Evolutionary conservation across 2,888 invertebrate genomes (phyloP).

Genomic region (Eupithecia subumbrata): DNA sequence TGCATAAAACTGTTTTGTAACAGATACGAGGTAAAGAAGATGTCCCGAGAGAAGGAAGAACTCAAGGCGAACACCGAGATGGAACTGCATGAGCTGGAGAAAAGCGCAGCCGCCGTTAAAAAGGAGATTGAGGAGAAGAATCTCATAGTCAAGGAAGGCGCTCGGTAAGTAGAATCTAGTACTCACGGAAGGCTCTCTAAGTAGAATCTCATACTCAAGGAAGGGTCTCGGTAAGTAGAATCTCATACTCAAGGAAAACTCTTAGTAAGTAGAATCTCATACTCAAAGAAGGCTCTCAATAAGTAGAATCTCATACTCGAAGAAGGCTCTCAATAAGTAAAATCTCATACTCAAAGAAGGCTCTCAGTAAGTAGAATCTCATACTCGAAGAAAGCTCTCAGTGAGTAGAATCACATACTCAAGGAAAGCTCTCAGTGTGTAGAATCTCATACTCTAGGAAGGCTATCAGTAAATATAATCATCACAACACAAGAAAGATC

Average conservation of each 20-base stretch:
- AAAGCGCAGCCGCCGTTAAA: constrained; percentile 75
- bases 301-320: constrained; percentile 73
- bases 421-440: constrained; percentile 74
- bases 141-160: constrained; percentile 75
- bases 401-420: constrained; percentile 52
- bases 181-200: constrained; percentile 48
- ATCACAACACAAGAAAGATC: too few relatives aligned
- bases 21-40: constrained; percentile 83
- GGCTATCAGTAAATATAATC: too few relatives aligned
- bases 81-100: constrained; percentile 85
- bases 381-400: too few relatives aligned
- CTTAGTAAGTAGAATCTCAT: constrained; percentile 58
- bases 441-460: too few relatives aligned
- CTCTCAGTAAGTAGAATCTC: constrained; percentile 56
- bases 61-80: constrained; percentile 81
- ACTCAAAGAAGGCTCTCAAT: constrained; percentile 80
- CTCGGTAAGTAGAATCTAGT: constrained; percentile 70
- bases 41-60: constrained; percentile 69
- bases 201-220: constrained; percentile 73
- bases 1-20: constrained; percentile 28
- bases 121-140: constrained; percentile 76
- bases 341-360: constrained; percentile 73
- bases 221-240: constrained; percentile 73
- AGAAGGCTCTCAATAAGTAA: constrained; percentile 81
- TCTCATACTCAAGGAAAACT: neutral